A percentile compares a stretch with the other conserved stretches of the same genome.
Evolutionary conservation across 2,797 vertebrate species (phyloP).

Genomic region (Eleutherodactylus coqui): DNA sequence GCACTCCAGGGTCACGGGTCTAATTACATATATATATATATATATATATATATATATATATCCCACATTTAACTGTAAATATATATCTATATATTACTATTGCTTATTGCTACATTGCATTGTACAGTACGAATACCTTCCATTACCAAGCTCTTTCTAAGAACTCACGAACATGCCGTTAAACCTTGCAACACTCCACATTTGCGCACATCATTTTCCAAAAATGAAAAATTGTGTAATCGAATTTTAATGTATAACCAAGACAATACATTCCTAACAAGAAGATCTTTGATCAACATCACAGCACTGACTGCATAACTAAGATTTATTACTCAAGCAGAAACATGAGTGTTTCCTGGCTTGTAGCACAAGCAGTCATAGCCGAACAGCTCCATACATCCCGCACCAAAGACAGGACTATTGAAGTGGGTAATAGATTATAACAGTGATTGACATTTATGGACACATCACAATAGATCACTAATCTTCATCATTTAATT

Average conservation of each 20-base stretch:
- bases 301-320: slow-evolving; percentile 3
- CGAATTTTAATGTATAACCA: slow-evolving; percentile 17
- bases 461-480: background rate
- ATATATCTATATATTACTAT: no score
- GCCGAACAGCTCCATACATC: background rate
- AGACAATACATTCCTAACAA: slow-evolving; percentile 27
- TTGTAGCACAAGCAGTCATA: background rate
- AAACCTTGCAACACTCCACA: background rate
- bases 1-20: no score
- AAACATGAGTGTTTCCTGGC: slow-evolving; percentile 29
- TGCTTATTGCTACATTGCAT: background rate
- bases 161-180: background rate
- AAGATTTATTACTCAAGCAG: slow-evolving; percentile 23
- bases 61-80: no score
- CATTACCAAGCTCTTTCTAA: background rate
- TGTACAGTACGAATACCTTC: background rate
- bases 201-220: background rate
- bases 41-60: no score
- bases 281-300: slow-evolving; percentile 15
- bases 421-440: background rate
- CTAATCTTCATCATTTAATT: background rate
- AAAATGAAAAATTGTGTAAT: slow-evolving; percentile 30
- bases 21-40: no score
- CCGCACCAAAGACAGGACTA: background rate
- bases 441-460: background rate